Conservation (phyloP, 1,140 invertebrate genomes). For the Drosophila bocki region DNA sequence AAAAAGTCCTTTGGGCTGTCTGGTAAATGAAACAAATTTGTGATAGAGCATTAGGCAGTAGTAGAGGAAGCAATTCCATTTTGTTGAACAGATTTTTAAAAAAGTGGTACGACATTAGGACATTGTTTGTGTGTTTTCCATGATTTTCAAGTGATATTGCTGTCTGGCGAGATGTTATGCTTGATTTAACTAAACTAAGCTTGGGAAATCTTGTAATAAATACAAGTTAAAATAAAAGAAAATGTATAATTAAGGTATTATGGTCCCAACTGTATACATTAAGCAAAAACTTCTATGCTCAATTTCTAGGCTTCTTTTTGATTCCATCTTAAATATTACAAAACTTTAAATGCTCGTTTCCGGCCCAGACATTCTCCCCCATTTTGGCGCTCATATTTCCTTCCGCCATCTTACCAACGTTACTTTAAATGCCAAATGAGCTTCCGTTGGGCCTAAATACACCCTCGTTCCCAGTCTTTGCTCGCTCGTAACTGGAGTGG, state of each 20-base stretch:
- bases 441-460: conserved; percentile 16
- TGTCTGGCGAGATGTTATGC: background rate
- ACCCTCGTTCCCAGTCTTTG: background rate
- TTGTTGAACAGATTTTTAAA: conserved; percentile 36
- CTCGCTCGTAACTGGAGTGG: conserved; percentile 17
- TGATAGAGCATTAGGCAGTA: conserved; percentile 7
- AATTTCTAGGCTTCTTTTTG: conserved; percentile 1
- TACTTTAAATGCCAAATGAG: conserved; percentile 47
- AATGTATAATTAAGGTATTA: background rate
- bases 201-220: background rate
- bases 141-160: background rate
- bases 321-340: conserved; percentile 28
- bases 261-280: background rate
- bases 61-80: conserved; percentile 19
- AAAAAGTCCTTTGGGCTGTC: conserved; percentile 23
- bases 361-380: conserved; percentile 10
- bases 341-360: conserved; percentile 36
- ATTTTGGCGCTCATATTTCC: conserved; percentile 2
- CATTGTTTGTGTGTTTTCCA: conserved; percentile 6
- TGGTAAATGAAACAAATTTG: conserved; percentile 22
- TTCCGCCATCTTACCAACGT: background rate
- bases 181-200: background rate
- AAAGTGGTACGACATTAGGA: conserved; percentile 11
- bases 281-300: background rate
- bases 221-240: conserved; percentile 1